A percentile compares a stretch with the other conserved stretches of the same genome.
phyloP scores from a whole-genome alignment of 2,797 vertebrate species.

The Anableps anableps region DNA sequence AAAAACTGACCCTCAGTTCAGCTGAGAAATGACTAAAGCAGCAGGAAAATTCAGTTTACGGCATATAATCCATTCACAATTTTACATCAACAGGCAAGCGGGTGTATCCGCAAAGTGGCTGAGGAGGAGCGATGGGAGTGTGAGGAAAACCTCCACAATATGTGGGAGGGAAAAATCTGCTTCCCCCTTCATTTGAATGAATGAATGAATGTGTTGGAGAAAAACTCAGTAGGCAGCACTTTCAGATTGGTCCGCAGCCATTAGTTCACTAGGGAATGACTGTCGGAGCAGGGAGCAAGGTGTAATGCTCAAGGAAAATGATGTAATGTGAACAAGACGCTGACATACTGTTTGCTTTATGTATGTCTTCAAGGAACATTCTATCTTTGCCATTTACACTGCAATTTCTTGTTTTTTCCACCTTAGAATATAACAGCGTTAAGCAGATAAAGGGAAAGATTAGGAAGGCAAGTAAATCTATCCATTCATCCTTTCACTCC shows the following conservation, averaged over 20 bases:
- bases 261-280: slow-evolving; percentile 58
- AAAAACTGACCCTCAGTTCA: slow-evolving; percentile 13
- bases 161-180: slow-evolving; percentile 1
- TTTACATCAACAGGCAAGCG: slow-evolving; percentile 15
- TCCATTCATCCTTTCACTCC: slow-evolving; percentile 37
- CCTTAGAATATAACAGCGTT: slow-evolving; percentile 43
- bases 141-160: slow-evolving; percentile 41
- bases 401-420: slow-evolving; percentile 21
- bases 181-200: slow-evolving; percentile 48
- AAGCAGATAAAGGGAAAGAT: slow-evolving; percentile 27
- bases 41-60: slow-evolving; percentile 11
- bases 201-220: slow-evolving; percentile 54
- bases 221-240: slow-evolving; percentile 52
- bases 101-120: slow-evolving; percentile 25
- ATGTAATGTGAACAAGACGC: slow-evolving; percentile 14
- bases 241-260: slow-evolving; percentile 48
- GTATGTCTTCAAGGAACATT: slow-evolving; percentile 18
- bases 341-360: slow-evolving; percentile 29
- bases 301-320: slow-evolving; percentile 44
- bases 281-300: slow-evolving; percentile 41
- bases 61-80: slow-evolving; percentile 39
- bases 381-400: slow-evolving; percentile 14
- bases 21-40: slow-evolving; percentile 38
- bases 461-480: slow-evolving; percentile 30
- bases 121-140: slow-evolving; percentile 26